These are phyloP conservation scores for Masticophis lateralis DNA, from an alignment of 2,797 vertebrate genomes.

Conservation along the genomic window DNA sequence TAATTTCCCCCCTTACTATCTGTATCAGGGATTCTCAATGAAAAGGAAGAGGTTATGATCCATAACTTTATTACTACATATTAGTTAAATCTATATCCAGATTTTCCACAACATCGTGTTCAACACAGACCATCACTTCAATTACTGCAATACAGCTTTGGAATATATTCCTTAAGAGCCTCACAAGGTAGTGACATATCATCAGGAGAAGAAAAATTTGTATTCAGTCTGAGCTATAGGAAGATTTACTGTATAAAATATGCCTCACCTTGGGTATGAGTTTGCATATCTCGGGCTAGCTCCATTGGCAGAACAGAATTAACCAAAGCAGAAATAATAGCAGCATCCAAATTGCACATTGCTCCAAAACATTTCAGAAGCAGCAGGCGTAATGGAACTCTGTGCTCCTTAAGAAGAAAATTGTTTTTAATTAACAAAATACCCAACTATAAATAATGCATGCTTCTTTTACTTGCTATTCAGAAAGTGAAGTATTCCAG, in stretches of 20 bases:
- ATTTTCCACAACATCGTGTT: not conserved
- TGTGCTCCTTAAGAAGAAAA: slow-evolving; percentile 80
- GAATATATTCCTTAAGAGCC: not conserved
- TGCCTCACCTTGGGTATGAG: slow-evolving; percentile 85
- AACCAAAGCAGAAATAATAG: slow-evolving; percentile 89
- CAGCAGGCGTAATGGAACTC: slow-evolving; percentile 85
- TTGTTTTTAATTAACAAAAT: not conserved
- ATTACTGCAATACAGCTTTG: not conserved
- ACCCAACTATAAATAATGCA: not conserved
- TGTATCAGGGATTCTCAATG: not conserved
- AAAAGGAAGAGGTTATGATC: not conserved
- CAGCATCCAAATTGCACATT: slow-evolving; percentile 90
- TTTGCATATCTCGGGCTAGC: slow-evolving; percentile 94
- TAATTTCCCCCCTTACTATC: not conserved
- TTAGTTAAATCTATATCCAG: not conserved
- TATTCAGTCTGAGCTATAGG: not conserved
- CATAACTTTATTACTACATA: not conserved
- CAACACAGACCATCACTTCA: not conserved
- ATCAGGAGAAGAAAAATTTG: not conserved
- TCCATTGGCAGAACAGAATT: slow-evolving; percentile 97
- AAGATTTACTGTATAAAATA: not conserved
- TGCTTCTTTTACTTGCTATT: not conserved
- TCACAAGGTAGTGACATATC: not conserved
- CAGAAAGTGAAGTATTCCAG: not conserved
- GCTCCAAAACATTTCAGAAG: slow-evolving; percentile 96